Evolutionary conservation across 2,797 vertebrate genomes (phyloP), one percentile per base, ranked within the genome.

Genomic region (Siniperca obscura): DNA sequence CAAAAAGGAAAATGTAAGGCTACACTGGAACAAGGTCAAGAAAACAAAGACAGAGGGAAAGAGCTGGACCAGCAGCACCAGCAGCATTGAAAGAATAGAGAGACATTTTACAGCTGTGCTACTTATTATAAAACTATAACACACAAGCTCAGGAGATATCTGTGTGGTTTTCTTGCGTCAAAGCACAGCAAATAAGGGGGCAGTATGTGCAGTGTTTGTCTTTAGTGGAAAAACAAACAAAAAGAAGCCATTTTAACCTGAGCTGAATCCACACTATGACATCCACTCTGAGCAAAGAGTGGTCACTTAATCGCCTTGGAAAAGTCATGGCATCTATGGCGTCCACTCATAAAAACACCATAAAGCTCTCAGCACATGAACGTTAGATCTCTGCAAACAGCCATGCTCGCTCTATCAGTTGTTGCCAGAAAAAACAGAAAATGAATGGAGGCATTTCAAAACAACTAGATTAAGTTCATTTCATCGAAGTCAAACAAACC

Each of bases 221-320:
- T 87, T 81, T 34, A 53, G 80, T 82, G 93, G 95, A 94, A 95
- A 93, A 94, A 94, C 92, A 95, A 95, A 95, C 92, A 95, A 46
- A 73, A 85, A 88, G 76, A 77, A 74, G 71, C 69, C 81, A 76
- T 90, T 92, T 87, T 84, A 91, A 91, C 77, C 87, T 46, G 42
- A 86, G 80, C 80, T 81, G 80, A 92, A 81, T 76, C 87, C 85
- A 87, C 87, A 85, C 81, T 36, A 69, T 80, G 86, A 89, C 86
- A 88, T 88, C 81, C 74, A 82, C 79, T 81, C 76, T 69, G 86
- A 75, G 48, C 81, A 85, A 73, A 90, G 88, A 90, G 82, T 42
- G 65, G 69, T 78, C 88, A 79, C 87, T 90, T 85, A 82, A 91
- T 89, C 56, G 17, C 79, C 40, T 78, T 2, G 17, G 81, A 86